Evolutionary conservation across 2,888 invertebrate genomes (phyloP).

Genomic region (Parnassius mnemosyne): DNA sequence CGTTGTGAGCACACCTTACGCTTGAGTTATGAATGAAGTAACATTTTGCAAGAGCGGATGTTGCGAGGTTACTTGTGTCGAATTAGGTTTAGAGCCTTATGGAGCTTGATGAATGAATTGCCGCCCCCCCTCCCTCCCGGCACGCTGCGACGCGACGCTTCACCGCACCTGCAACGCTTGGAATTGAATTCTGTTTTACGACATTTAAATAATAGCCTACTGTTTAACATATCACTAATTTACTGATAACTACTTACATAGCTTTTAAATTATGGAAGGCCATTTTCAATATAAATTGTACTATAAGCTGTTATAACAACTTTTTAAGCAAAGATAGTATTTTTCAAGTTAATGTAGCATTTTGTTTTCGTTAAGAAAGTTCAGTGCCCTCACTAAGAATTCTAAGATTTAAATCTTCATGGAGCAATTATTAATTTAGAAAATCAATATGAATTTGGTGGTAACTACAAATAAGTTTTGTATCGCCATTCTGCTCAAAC

Average conservation of each 20-base stretch:
- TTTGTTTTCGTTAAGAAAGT: neutral
- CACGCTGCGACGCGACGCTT: conserved; percentile 32
- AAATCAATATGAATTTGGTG: too few species aligned
- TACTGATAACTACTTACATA: neutral
- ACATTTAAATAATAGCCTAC: conserved; percentile 2
- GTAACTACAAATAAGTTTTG: too few species aligned
- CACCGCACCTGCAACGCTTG: conserved; percentile 33
- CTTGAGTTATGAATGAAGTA: conserved; percentile 78
- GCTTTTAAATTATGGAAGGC: neutral
- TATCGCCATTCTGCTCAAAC: too few species aligned
- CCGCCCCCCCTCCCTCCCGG: conserved; percentile 35
- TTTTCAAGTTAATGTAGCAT: neutral
- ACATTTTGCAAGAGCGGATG: conserved; percentile 80
- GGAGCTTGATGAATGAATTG: conserved; percentile 77
- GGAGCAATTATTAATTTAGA: too few species aligned
- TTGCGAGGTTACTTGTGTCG: conserved; percentile 77
- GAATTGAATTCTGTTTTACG: conserved; percentile 13
- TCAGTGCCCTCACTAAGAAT: too few species aligned
- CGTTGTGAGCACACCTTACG: conserved; percentile 50
- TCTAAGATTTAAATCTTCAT: too few species aligned
- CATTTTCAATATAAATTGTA: too few species aligned
- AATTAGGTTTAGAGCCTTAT: conserved; percentile 80
- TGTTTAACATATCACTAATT: neutral
- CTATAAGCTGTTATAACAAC: too few species aligned
- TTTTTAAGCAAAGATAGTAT: too few species aligned